Percentiles rank a stretch among this genome's conserved stretches.
These are phyloP conservation scores for Haliaeetus albicilla DNA, from an alignment of 2,797 vertebrate genomes.

Conservation along the genomic window DNA sequence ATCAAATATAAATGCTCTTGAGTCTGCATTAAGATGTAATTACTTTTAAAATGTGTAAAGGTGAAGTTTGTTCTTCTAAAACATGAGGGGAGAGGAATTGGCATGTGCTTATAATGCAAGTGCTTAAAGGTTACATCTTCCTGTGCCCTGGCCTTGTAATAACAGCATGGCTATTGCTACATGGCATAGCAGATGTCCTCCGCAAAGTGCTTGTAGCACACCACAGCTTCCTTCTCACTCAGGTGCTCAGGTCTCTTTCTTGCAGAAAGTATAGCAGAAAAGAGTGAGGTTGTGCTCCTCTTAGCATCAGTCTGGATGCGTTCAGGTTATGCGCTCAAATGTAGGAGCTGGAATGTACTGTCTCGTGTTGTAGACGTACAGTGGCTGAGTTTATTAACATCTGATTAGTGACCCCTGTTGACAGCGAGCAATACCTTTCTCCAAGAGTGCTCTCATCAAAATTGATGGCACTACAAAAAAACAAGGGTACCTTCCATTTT, in stretches of 20 bases:
- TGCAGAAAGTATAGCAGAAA: neutral
- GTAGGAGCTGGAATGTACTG: neutral
- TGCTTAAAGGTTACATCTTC: neutral
- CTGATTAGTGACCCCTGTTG: neutral
- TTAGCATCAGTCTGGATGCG: neutral
- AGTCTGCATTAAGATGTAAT: neutral
- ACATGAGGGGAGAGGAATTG: neutral
- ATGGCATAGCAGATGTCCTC: neutral
- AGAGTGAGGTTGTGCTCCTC: neutral
- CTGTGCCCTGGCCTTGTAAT: neutral
- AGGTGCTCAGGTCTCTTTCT: neutral
- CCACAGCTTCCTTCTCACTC: neutral
- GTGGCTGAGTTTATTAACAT: neutral
- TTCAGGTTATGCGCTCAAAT: neutral
- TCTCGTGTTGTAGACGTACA: fast-evolving
- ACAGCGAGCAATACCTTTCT: neutral
- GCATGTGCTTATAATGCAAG: neutral
- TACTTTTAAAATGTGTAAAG: neutral
- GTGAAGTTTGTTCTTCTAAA: neutral
- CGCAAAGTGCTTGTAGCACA: neutral
- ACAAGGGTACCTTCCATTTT: neutral
- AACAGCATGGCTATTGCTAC: neutral
- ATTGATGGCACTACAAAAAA: neutral
- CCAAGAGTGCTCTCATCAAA: neutral
- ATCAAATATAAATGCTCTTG: neutral